phyloP scores from a whole-genome alignment of 2,113 vertebrate genomes.

The Siphamia tubifer region DNA sequence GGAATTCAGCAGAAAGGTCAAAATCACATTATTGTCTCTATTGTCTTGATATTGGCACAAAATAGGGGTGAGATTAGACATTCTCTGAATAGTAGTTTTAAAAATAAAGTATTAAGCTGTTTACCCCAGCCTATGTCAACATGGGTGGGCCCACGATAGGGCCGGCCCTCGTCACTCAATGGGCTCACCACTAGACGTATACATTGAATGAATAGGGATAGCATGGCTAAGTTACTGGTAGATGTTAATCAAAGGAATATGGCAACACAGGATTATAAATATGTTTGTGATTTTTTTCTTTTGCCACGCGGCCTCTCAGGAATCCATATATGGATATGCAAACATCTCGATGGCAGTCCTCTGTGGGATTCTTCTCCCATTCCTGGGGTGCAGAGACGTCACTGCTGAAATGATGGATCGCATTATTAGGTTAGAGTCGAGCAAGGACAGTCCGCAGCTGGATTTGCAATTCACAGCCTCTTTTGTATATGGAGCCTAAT shows the following conservation, averaged over 20 bases:
- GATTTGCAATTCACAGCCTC: slow-evolving; percentile 72
- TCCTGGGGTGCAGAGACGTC: slow-evolving; percentile 37
- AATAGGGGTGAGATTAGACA: no score
- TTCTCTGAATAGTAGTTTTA: no score
- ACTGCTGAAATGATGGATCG: slow-evolving; percentile 70
- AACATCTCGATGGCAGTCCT: slow-evolving; percentile 66
- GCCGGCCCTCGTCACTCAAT: no score
- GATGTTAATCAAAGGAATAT: not conserved
- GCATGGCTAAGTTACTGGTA: no score
- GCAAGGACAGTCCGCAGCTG: slow-evolving; percentile 45
- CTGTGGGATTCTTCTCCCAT: slow-evolving; percentile 45
- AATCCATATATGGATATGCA: slow-evolving; percentile 41
- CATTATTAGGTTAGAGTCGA: slow-evolving; percentile 71
- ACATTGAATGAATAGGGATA: no score
- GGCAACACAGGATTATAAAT: not conserved
- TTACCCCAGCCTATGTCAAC: no score
- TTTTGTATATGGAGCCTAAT: slow-evolving; percentile 67
- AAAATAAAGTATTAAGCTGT: no score
- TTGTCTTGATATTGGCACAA: no score
- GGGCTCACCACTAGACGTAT: no score
- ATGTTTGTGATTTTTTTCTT: slow-evolving; percentile 1
- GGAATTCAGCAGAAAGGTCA: no score
- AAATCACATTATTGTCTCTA: no score
- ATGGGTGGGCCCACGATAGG: no score
- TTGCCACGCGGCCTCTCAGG: slow-evolving; percentile 6